phyloP scores from a whole-genome alignment of 2,888 invertebrate species.

The Mongoloraphidia duomilia region DNA sequence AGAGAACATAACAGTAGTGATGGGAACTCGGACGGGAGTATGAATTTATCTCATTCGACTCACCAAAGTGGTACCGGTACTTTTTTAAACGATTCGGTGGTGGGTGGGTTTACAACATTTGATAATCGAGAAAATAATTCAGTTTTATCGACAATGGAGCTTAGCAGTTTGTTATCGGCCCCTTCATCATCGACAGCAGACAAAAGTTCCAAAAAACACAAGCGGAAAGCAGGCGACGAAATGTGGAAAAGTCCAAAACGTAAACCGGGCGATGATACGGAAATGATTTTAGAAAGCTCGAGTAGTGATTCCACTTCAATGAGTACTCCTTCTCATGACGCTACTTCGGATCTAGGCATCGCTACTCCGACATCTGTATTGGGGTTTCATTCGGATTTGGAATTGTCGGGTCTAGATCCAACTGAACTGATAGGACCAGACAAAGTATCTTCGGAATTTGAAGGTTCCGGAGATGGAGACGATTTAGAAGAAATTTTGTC shows the following conservation, averaged over 20 bases:
- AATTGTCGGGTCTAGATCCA: constrained; percentile 46
- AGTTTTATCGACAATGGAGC: constrained; percentile 22
- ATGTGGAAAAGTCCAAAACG: constrained; percentile 48
- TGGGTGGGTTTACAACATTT: constrained; percentile 28
- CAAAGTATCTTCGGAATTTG: constrained; percentile 39
- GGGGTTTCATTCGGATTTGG: constrained; percentile 46
- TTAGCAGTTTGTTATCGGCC: constrained; percentile 15
- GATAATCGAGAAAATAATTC: constrained; percentile 18
- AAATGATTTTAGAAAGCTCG: constrained; percentile 46
- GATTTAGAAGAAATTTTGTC: constrained; percentile 39
- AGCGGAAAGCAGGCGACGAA: constrained; percentile 46
- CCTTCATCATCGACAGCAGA: constrained; percentile 26
- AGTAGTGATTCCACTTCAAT: constrained; percentile 46
- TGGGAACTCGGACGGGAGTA: neutral
- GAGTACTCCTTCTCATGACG: constrained; percentile 36
- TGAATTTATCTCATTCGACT: neutral
- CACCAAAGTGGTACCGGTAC: constrained; percentile 14
- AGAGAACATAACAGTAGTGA: constrained; percentile 14
- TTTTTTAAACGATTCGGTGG: constrained; percentile 28
- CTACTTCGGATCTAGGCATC: constrained; percentile 31
- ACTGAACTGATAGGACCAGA: constrained; percentile 37
- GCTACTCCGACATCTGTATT: constrained; percentile 36
- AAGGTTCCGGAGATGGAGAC: constrained; percentile 42
- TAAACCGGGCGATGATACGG: constrained; percentile 38
- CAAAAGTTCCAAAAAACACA: constrained; percentile 36